Evolutionary conservation across 2,113 vertebrate species (phyloP).

Genomic region (Proteles cristata): DNA sequence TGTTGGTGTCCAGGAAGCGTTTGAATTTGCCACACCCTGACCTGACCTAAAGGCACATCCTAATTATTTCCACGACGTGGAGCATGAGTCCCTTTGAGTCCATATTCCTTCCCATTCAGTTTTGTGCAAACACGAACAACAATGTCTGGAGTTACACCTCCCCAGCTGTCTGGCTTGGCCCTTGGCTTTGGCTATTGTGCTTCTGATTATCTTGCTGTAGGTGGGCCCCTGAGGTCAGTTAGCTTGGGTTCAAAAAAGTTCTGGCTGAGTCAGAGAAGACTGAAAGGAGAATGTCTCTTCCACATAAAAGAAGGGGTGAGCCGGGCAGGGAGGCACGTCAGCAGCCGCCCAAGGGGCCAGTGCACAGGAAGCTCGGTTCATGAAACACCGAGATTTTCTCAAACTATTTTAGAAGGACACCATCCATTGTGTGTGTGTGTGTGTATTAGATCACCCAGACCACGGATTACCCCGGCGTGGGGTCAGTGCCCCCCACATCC

Average conservation of each 20-base stretch:
- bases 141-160: not conserved
- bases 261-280: not conserved
- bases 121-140: not conserved
- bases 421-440: no score
- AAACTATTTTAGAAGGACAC: not conserved
- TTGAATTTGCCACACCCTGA: constrained; percentile 30
- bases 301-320: not conserved
- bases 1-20: not conserved
- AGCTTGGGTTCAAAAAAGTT: not conserved
- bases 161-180: constrained; percentile 41
- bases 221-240: not conserved
- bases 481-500: accelerated
- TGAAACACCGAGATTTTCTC: not conserved
- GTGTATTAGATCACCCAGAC: not conserved
- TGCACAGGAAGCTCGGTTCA: accelerated
- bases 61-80: not conserved
- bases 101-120: not conserved
- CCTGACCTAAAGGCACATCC: not conserved
- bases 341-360: not conserved
- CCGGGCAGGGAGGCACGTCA: accelerated
- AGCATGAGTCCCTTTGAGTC: not conserved
- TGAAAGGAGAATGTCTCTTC: not conserved
- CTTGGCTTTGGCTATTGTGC: constrained; percentile 19
- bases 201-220: constrained; percentile 69
- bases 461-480: not conserved